Evolutionary conservation across 2,797 vertebrate genomes (phyloP).

Genomic region (Pantherophis vulpinus): DNA sequence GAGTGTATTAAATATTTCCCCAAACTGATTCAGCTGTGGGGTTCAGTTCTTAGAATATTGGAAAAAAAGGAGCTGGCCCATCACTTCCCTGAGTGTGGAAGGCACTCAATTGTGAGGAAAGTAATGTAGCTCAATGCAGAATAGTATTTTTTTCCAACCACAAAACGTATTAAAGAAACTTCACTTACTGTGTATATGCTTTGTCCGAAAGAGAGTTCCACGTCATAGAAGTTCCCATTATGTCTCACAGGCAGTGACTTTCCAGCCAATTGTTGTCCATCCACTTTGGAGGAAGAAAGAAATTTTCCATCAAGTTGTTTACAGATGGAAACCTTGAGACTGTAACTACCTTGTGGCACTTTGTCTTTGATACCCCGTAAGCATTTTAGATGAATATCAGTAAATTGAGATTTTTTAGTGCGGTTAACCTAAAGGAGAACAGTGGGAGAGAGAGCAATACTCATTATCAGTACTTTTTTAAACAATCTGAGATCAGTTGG

Average conservation of each 20-base stretch:
- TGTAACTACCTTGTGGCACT: constrained; percentile 80
- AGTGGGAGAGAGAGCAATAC: background rate
- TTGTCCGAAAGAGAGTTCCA: constrained; percentile 82
- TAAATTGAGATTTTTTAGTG: constrained; percentile 59
- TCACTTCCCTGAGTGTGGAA: background rate
- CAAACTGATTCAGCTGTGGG: constrained; percentile 11
- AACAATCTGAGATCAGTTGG: background rate
- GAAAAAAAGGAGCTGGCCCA: background rate
- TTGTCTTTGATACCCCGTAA: constrained; percentile 87
- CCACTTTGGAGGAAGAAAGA: constrained; percentile 62
- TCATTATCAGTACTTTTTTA: background rate
- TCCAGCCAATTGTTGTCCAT: constrained; percentile 64
- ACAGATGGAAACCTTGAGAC: constrained; percentile 78
- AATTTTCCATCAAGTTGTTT: constrained; percentile 71
- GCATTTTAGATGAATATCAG: constrained; percentile 81
- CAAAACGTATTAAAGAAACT: constrained; percentile 31
- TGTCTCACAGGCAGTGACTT: constrained; percentile 74
- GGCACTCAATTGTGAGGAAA: background rate
- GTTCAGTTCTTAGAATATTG: background rate
- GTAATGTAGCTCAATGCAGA: background rate
- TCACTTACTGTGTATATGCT: constrained; percentile 81
- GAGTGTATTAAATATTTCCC: constrained; percentile 42
- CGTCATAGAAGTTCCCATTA: constrained; percentile 77
- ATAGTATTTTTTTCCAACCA: background rate
- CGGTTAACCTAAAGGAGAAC: constrained; percentile 67